These are phyloP conservation scores for Dynastes hyllus DNA, from an alignment of 2,888 invertebrate genomes.

Conservation along the genomic window DNA sequence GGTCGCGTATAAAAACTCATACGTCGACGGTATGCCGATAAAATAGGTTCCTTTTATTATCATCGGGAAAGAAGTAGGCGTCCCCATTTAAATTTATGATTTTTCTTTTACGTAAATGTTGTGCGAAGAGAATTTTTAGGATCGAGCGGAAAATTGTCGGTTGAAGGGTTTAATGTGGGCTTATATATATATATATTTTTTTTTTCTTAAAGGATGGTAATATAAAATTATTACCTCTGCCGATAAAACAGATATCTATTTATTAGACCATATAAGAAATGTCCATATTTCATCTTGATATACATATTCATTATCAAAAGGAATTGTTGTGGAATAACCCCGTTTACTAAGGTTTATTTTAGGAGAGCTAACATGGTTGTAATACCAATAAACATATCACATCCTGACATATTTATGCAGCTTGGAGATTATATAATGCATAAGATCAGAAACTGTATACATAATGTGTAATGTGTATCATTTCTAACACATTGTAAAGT, in stretches of 20 bases:
- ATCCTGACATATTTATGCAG: neutral
- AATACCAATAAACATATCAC: neutral
- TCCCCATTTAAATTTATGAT: slow-evolving; percentile 27
- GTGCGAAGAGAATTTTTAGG: neutral
- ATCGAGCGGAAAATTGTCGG: neutral
- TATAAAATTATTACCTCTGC: neutral
- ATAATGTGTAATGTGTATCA: neutral
- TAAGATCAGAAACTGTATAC: neutral
- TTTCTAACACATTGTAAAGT: no score
- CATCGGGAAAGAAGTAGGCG: neutral
- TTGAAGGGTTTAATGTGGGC: neutral
- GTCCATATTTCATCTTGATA: neutral
- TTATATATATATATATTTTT: neutral
- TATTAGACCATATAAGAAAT: neutral
- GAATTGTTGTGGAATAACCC: no score
- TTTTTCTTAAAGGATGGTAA: neutral
- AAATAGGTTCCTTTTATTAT: neutral
- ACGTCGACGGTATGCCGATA: neutral
- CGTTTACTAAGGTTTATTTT: neutral
- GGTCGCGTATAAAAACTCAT: neutral
- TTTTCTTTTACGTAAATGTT: slow-evolving; percentile 17
- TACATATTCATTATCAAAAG: no score
- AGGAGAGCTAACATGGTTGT: neutral
- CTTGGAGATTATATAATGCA: neutral
- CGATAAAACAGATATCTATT: neutral